phyloP scores from a whole-genome alignment of 30 jellyfish, hydroid and myxozoan genomes.

The Aurelia aurita region DNA sequence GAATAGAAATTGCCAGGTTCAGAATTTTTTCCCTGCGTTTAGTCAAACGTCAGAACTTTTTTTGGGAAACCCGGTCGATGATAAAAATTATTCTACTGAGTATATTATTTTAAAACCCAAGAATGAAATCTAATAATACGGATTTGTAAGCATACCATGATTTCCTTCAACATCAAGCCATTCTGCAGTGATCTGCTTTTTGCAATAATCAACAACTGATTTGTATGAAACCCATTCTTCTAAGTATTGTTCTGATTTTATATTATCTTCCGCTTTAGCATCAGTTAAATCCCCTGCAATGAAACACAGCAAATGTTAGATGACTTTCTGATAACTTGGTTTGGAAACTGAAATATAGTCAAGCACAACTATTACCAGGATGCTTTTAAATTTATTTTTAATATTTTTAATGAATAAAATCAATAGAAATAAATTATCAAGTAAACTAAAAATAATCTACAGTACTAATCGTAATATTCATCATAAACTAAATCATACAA shows the following conservation, averaged over 20 bases:
- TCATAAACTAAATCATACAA: no score
- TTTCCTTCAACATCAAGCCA: conserved; percentile 97
- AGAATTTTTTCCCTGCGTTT: no score
- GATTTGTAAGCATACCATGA: conserved; percentile 74
- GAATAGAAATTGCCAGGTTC: no score
- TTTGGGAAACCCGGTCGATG: no score
- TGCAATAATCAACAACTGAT: conserved; percentile 38
- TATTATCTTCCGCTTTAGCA: conserved; percentile 77
- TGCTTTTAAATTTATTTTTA: neutral
- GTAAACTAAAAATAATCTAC: no score
- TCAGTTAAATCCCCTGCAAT: conserved; percentile 93
- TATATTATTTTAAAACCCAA: no score
- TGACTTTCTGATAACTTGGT: no score
- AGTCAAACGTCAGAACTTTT: no score
- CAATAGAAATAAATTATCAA: neutral
- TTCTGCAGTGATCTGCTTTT: conserved; percentile 12
- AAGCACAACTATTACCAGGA: no score
- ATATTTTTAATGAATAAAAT: neutral
- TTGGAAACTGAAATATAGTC: no score
- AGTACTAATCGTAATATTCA: no score
- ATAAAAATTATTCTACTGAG: no score
- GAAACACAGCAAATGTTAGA: neutral
- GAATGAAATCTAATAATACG: neutral
- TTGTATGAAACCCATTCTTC: conserved; percentile 90
- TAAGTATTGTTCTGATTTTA: conserved; percentile 77